These are phyloP conservation scores for Ptyas mucosa DNA, from an alignment of 2,113 vertebrate species.

Conservation along the genomic window DNA sequence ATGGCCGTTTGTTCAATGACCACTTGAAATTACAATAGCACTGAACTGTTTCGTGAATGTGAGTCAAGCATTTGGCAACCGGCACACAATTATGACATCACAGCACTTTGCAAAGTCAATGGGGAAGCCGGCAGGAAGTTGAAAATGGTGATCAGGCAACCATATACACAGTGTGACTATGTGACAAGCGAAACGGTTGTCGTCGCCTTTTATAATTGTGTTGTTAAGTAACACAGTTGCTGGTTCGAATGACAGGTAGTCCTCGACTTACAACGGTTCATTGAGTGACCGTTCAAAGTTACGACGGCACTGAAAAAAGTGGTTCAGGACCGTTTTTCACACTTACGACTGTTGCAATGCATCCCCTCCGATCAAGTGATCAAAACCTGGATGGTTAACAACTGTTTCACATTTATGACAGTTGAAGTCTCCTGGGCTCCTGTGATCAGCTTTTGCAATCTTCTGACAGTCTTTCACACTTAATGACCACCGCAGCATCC, in stretches of 20 bases:
- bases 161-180: fast-evolving
- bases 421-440: not conserved
- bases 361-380: not conserved
- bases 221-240: not conserved
- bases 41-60: not conserved
- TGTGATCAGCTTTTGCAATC: not conserved
- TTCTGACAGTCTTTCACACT: not conserved
- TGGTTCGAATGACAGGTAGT: not conserved
- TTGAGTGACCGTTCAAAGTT: not conserved
- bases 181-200: not conserved
- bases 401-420: not conserved
- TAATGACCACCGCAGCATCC: not conserved
- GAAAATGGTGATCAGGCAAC: not conserved
- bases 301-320: not conserved
- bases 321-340: not conserved
- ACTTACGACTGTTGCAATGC: not conserved
- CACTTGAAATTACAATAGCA: not conserved
- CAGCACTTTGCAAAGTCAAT: not conserved
- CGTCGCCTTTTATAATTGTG: not conserved
- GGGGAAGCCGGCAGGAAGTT: not conserved
- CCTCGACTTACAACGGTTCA: not conserved
- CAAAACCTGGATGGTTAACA: not conserved
- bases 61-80: not conserved
- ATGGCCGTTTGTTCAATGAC: not conserved
- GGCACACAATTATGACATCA: not conserved